Base-by-base conservation (phyloP, 37 sponge, comb jelly and placozoan species). In the Oscarella lobularis region DNA sequence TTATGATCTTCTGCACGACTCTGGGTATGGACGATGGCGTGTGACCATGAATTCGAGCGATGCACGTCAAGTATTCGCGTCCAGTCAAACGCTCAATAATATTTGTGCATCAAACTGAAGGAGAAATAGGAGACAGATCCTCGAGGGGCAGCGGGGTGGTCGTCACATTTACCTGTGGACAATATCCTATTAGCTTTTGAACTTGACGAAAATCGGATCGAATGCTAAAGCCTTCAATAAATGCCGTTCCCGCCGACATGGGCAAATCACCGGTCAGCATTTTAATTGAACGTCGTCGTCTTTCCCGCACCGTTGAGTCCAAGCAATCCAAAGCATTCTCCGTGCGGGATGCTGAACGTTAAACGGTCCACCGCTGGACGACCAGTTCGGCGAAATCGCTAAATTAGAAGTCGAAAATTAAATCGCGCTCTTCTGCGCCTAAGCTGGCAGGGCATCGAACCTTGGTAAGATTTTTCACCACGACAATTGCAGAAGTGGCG, bases 91-190 rank as follows among this genome's bases (percentile, higher is more conserved):
- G 48, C 54, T 88, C 86, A 1, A 89, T 77, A 20, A 93, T 78
- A n/a, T n/a, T n/a, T n/a, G n/a, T 20, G 94, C 94, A 89, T 93
- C 94, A 88, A 93, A 93, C 85, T 73, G 91, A n/a, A n/a, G n/a
- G n/a, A n/a, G n/a, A n/a, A n/a, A n/a, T n/a, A n/a, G n/a, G n/a
- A n/a, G n/a, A n/a, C n/a, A n/a, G n/a, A n/a, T n/a, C n/a, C n/a
- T n/a, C n/a, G n/a, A n/a, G n/a, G n/a, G n/a, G n/a, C n/a, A n/a
- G n/a, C n/a, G n/a, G n/a, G n/a, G n/a, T n/a, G n/a, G n/a, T n/a
- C n/a, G n/a, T n/a, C n/a, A n/a, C n/a, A n/a, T n/a, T n/a, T n/a
- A n/a, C n/a, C n/a, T n/a, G n/a, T 38, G 87, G 88, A 78, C 87
- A 89, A 74, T 90, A 88, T 39, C 90, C 87, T 60, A 95, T 79